Percentiles rank a stretch among this genome's conserved stretches.
phyloP scores from a whole-genome alignment of 2,797 vertebrate genomes.

The Apogon talboti region DNA sequence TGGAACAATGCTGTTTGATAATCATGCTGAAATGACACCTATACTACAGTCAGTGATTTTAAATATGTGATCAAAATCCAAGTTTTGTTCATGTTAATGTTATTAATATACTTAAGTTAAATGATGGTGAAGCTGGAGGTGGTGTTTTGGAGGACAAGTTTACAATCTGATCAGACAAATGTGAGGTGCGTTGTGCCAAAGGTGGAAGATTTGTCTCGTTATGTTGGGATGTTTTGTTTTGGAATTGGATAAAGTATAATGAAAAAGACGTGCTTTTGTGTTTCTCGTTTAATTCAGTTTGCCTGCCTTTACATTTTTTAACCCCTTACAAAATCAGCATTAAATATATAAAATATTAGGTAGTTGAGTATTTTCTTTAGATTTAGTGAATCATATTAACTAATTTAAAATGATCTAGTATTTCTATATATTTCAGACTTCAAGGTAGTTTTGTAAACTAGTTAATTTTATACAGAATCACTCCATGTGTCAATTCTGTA shows the following conservation, averaged over 20 bases:
- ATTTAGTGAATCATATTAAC: too few species aligned
- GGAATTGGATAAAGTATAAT: conserved; percentile 28
- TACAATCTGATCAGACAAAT: background rate
- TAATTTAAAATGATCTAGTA: too few species aligned
- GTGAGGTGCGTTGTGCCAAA: conserved; percentile 32
- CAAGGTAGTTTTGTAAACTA: too few species aligned
- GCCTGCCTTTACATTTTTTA: background rate
- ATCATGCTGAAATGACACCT: background rate
- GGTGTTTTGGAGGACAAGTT: background rate
- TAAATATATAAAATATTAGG: too few species aligned
- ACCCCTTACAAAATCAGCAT: too few species aligned
- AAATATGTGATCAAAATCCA: background rate
- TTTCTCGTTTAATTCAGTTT: conserved; percentile 8
- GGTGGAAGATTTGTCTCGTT: background rate
- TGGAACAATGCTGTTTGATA: background rate
- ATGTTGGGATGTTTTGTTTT: conserved; percentile 20
- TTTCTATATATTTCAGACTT: too few species aligned
- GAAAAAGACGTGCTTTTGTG: background rate
- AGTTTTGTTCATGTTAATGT: too few species aligned
- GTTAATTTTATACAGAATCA: too few species aligned
- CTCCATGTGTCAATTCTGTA: too few species aligned
- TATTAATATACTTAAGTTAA: too few species aligned
- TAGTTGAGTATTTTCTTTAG: too few species aligned
- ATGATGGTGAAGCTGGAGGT: background rate
- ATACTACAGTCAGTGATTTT: background rate